Evolutionary conservation across 2,888 invertebrate species (phyloP).

Genomic region (Tetranychus piercei): DNA sequence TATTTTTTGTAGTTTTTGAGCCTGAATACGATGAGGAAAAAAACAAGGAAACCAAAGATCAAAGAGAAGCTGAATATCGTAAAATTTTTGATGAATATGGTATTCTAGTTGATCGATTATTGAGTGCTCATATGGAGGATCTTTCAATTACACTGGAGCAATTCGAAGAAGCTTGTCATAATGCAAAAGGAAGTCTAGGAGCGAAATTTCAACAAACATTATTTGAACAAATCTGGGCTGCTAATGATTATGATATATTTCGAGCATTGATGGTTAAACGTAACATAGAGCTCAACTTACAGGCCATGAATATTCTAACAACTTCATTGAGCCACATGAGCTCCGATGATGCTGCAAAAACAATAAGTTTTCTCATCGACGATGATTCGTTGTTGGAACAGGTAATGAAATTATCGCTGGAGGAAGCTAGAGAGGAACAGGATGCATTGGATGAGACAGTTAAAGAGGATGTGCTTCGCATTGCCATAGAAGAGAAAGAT

Average conservation of each 20-base stretch:
- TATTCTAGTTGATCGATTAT: conserved; percentile 66
- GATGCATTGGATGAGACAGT: background rate
- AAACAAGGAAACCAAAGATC: conserved; percentile 29
- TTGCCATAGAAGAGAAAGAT: conserved; percentile 20
- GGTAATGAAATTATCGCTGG: conserved; percentile 36
- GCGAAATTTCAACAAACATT: conserved; percentile 35
- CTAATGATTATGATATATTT: conserved; percentile 73
- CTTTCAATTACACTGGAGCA: conserved; percentile 62
- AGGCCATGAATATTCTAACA: conserved; percentile 47
- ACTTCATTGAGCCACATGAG: background rate
- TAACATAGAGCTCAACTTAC: conserved; percentile 71
- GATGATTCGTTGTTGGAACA: conserved; percentile 44
- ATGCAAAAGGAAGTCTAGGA: conserved; percentile 18
- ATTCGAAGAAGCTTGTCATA: conserved; percentile 55
- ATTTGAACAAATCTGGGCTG: conserved; percentile 70
- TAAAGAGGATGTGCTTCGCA: conserved; percentile 14
- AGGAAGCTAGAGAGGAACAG: conserved; percentile 24
- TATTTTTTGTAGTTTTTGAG: background rate
- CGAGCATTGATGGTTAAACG: conserved; percentile 79
- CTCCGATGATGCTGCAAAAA: background rate
- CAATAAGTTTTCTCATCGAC: conserved; percentile 27
- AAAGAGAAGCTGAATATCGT: conserved; percentile 46
- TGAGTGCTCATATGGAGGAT: conserved; percentile 80
- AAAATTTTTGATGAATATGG: conserved; percentile 67
- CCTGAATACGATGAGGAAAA: conserved; percentile 50